Conservation (phyloP, 1,140 invertebrate species). For the Drosophila aff. region DNA sequence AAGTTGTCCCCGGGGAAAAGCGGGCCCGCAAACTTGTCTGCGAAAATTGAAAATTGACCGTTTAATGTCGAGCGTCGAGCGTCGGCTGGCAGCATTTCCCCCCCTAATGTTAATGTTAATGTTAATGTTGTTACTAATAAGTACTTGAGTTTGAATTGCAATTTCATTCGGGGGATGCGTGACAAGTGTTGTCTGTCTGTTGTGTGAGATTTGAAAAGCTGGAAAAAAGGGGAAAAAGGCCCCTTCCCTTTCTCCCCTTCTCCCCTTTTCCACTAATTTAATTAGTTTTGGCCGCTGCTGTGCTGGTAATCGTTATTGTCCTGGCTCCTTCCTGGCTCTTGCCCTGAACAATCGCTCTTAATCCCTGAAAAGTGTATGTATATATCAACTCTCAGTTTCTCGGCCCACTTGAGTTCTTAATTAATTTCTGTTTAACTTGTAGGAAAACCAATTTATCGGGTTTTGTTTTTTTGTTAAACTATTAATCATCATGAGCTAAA, state of each 20-base stretch:
- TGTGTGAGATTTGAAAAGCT: background rate
- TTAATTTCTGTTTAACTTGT: conserved; percentile 18
- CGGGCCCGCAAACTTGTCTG: conserved; percentile 60
- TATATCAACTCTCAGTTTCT: background rate
- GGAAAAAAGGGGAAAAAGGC: background rate
- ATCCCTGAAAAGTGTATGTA: conserved; percentile 14
- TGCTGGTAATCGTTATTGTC: conserved; percentile 29
- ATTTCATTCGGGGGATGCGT: conserved; percentile 27
- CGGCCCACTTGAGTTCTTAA: conserved; percentile 23
- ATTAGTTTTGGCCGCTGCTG: conserved; percentile 62
- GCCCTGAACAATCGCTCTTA: conserved; percentile 3
- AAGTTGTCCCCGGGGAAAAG: conserved; percentile 76
- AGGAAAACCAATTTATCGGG: background rate
- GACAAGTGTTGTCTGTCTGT: conserved; percentile 57
- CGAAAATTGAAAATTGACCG: conserved; percentile 85
- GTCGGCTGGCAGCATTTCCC: conserved; percentile 49
- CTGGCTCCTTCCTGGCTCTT: background rate
- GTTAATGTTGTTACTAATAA: conserved; percentile 65
- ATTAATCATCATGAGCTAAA: background rate
- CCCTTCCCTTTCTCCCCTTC: conserved; percentile 10
- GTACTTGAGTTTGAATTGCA: conserved; percentile 61
- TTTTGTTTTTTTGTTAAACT: background rate
- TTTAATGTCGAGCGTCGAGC: conserved; percentile 61
- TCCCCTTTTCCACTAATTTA: conserved; percentile 54
- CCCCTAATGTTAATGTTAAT: conserved; percentile 16